These are phyloP conservation scores for Metridium senile DNA, from an alignment of 92 coral and sea anemone species.

Conservation along the genomic window DNA sequence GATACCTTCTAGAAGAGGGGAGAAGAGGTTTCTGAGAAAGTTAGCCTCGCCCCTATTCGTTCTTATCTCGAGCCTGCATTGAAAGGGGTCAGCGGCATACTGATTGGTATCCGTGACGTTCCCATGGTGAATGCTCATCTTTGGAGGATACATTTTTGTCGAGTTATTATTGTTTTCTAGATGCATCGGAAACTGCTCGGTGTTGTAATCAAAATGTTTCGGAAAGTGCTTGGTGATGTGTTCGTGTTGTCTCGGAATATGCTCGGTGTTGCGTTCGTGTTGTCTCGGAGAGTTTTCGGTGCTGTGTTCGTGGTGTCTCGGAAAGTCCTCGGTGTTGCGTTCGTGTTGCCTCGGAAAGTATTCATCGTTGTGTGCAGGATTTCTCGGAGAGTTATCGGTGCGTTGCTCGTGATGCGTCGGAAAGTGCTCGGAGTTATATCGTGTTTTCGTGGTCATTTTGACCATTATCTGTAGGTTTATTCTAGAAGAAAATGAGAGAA, in stretches of 20 bases:
- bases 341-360: neutral
- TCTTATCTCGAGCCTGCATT: slow-evolving; percentile 68
- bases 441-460: neutral
- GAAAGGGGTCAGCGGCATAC: slow-evolving; percentile 68
- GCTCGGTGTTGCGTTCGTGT: neutral
- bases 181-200: slow-evolving; percentile 21
- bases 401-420: neutral
- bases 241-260: neutral
- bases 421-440: neutral
- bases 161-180: neutral
- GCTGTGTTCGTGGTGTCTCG: neutral
- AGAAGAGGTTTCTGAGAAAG: slow-evolving; percentile 53
- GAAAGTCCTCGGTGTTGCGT: neutral
- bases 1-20: slow-evolving; percentile 76
- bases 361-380: neutral
- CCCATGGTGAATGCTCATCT: neutral
- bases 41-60: slow-evolving; percentile 43
- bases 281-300: neutral
- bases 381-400: neutral
- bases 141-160: neutral
- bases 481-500: neutral
- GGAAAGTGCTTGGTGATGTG: neutral
- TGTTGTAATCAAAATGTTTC: neutral
- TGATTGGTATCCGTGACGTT: neutral
- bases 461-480: slow-evolving; percentile 1